Percentiles rank a stretch among this genome's conserved stretches.
These are phyloP conservation scores for Geophilus truncorum DNA, from an alignment of 2,888 invertebrate species.

Conservation along the genomic window DNA sequence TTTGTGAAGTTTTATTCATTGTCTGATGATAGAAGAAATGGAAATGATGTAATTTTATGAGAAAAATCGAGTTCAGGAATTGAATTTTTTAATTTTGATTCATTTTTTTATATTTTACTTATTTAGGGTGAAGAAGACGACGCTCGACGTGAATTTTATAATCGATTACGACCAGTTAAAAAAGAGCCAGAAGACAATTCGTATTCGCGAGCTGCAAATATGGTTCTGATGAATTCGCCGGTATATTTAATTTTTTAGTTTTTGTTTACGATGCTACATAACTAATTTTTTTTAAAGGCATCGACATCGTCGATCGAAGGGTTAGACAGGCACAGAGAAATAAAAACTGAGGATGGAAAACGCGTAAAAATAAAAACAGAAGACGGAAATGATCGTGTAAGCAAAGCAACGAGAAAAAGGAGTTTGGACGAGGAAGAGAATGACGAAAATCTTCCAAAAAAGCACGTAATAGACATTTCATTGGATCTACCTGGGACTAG, in stretches of 20 bases:
- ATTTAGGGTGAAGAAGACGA: neutral
- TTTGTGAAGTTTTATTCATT: neutral
- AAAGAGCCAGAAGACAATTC: neutral
- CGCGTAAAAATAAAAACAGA: no score
- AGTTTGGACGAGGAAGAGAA: no score
- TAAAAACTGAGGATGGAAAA: no score
- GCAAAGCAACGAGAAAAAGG: no score
- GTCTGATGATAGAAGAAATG: neutral
- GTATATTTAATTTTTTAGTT: neutral
- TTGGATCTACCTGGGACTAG: no score
- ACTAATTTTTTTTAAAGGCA: neutral
- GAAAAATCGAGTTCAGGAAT: neutral
- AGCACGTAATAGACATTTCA: no score
- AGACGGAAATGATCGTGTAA: no score
- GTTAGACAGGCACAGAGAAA: neutral
- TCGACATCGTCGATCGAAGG: neutral
- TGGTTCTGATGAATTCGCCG: neutral
- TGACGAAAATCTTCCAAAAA: no score
- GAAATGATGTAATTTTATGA: no score
- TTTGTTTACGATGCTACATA: neutral
- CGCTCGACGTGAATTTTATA: neutral
- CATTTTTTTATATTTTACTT: neutral
- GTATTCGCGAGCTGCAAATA: neutral
- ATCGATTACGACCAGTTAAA: neutral
- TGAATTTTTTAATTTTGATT: neutral